phyloP scores from a whole-genome alignment of 1,140 invertebrate genomes.

The Helicoverpa zea region DNA sequence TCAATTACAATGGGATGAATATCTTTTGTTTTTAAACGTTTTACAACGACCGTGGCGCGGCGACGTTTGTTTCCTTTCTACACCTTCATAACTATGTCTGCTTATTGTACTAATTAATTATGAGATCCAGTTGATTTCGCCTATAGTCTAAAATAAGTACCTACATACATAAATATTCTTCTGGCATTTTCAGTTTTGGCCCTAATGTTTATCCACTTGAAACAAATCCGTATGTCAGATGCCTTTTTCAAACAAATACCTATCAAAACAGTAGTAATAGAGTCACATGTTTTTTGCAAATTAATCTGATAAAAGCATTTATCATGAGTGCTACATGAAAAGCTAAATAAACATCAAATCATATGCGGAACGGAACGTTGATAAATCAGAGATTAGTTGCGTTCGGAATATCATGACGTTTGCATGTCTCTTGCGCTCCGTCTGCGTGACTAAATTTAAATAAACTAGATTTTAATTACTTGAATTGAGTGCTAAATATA shows the following conservation, averaged over 20 bases:
- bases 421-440: conserved; percentile 38
- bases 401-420: conserved; percentile 60
- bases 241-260: conserved; percentile 17
- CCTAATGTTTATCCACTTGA: not conserved
- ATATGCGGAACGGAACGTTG: conserved; percentile 66
- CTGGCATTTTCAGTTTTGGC: too few relatives aligned
- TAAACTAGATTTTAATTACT: conserved; percentile 30
- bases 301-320: conserved; percentile 53
- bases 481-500: conserved; percentile 29
- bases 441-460: conserved; percentile 4
- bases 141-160: not conserved
- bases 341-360: conserved; percentile 58
- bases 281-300: conserved; percentile 51
- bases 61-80: conserved; percentile 36
- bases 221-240: conserved; percentile 12
- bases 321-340: conserved; percentile 48
- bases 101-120: not conserved
- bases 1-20: conserved; percentile 57
- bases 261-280: conserved; percentile 19
- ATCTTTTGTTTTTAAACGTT: conserved; percentile 58
- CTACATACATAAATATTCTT: not conserved
- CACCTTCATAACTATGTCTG: conserved; percentile 5
- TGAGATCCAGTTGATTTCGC: not conserved
- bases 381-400: conserved; percentile 62
- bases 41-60: conserved; percentile 36